Conservation (phyloP, 1,140 invertebrate species). For the Hylyphantes graminicola region DNA sequence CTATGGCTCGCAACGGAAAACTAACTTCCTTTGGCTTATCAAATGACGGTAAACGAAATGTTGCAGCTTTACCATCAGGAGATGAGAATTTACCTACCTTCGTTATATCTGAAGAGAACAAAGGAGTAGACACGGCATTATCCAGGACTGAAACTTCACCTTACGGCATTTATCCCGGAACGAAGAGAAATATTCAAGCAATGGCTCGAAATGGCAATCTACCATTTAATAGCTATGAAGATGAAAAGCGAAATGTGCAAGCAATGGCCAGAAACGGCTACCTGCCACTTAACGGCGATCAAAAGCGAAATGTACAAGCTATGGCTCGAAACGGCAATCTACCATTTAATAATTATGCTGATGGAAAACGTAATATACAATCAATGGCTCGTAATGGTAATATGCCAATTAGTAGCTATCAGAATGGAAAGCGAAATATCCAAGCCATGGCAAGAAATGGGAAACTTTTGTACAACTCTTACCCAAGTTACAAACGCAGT, state of each 20-base stretch:
- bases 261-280: constrained; percentile 8
- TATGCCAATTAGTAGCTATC: neutral
- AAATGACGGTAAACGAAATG: constrained; percentile 9
- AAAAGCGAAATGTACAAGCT: constrained; percentile 14
- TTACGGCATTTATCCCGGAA: neutral
- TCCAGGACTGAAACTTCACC: neutral
- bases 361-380: constrained; percentile 13
- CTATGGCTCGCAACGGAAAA: constrained; percentile 29
- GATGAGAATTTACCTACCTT: neutral
- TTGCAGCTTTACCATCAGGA: neutral
- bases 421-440: constrained; percentile 14
- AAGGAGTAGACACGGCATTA: neutral
- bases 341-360: neutral
- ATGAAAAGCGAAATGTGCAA: constrained; percentile 3
- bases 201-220: constrained; percentile 25
- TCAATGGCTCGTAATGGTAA: constrained; percentile 30
- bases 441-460: constrained; percentile 38
- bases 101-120: neutral
- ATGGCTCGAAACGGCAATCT: constrained; percentile 28
- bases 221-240: neutral
- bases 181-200: neutral
- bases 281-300: neutral
- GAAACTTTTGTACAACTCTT: constrained; percentile 18
- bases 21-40: neutral
- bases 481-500: constrained; percentile 17